Evolutionary conservation across 2,888 invertebrate genomes (phyloP), one percentile per base, ranked within the genome.

Genomic region (Desoria tigrina): DNA sequence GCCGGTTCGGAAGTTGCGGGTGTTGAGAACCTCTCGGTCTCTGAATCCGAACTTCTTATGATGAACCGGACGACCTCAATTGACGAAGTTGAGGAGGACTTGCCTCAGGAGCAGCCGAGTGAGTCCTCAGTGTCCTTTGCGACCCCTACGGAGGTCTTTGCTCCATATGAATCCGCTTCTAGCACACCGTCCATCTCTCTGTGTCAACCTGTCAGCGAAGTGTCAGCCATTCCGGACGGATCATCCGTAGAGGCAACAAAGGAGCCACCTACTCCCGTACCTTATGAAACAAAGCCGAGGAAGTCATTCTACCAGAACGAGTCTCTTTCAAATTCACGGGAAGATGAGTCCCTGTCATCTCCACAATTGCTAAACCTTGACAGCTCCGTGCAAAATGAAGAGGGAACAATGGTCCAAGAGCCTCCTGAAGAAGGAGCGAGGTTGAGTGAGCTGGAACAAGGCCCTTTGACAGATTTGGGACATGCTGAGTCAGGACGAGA

Each of bases 81-180:
- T 66, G 76, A 76, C 68, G 76, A 76, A 66, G 75, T 76, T 18
- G 76, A 76, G 54, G 76, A 76, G 57, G 76, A 76, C 59, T 65
- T 76, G 49, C 76, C 76, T 23, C 68, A 66, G 27, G 76, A 76
- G 61, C 62, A 55, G 23, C 26, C 26, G 37, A 24, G 14, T 21
- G 21, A 21, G 4, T 51, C 51, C 6, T 45, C 45, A 6, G n/a
- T 18, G 7, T 18, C 21, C 16, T 21, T 21, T 45, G n/a, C 21
- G 6, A 45, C 21, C 4, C n/a, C 4, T 9, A 18, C 45, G 16
- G 45, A 21, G 45, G 21, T 21, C 16, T 16, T 45, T n/a, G 39
- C 16, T 39, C 45, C 45, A 4, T 32, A 11, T 11, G 32, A 32
- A 32, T 32, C 32, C 32, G 11, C 32, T 4, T 32, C 32, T 11